Evolutionary conservation across 2,797 vertebrate genomes (phyloP).

Genomic region (Mastacembelus armatus): DNA sequence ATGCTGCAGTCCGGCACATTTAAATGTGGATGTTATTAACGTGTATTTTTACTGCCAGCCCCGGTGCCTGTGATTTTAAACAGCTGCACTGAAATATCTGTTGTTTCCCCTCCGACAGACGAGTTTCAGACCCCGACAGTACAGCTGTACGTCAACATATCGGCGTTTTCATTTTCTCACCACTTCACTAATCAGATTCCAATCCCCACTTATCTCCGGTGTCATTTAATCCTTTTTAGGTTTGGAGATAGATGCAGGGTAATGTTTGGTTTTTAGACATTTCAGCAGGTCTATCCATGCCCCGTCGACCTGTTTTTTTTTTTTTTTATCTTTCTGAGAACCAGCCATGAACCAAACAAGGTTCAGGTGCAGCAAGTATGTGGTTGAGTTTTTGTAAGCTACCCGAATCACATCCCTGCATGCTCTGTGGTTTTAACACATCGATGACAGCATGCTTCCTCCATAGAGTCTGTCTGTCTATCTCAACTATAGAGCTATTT

Average conservation of each 20-base stretch:
- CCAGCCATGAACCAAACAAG: background rate
- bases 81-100: constrained; percentile 46
- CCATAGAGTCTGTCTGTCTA: background rate
- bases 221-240: constrained; percentile 67
- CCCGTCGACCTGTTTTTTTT: background rate
- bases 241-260: constrained; percentile 5
- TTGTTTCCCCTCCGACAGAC: constrained; percentile 36
- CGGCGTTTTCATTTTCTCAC: constrained; percentile 65
- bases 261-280: constrained; percentile 35
- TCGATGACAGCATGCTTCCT: background rate
- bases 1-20: background rate
- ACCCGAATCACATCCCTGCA: background rate
- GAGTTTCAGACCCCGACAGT: constrained; percentile 24
- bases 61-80: background rate
- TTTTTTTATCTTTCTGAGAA: background rate
- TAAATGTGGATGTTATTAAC: background rate
- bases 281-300: background rate
- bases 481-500: background rate
- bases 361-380: background rate
- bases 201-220: constrained; percentile 28
- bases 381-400: background rate
- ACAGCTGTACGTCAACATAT: constrained; percentile 23
- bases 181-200: constrained; percentile 66
- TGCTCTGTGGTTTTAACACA: constrained; percentile 2
- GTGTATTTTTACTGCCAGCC: fast-evolving